A percentile compares a stretch with the other conserved stretches of the same genome.
Evolutionary conservation across 2,113 vertebrate species (phyloP).

Genomic region (Amphilophus citrinellus): DNA sequence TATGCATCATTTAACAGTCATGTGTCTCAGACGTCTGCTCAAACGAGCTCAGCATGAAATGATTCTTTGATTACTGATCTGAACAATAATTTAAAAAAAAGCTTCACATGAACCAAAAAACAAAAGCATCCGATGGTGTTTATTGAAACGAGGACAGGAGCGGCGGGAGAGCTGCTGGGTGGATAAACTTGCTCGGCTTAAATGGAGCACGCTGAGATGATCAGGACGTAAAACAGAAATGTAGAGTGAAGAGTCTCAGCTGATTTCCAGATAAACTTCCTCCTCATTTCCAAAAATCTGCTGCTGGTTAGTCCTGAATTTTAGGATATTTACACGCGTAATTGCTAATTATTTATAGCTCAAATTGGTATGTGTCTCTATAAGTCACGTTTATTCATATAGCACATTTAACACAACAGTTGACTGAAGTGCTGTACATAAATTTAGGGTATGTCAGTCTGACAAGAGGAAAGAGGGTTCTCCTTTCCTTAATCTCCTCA

Average conservation of each 20-base stretch:
- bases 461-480: too few relatives aligned
- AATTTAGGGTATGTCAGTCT: too few relatives aligned
- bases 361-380: too few relatives aligned
- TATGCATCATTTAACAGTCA: constrained; percentile 22
- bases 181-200: not conserved
- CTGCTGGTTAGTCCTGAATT: not conserved
- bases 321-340: not conserved
- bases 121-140: not conserved
- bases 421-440: too few relatives aligned
- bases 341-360: not conserved
- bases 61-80: not conserved
- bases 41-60: not conserved
- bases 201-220: not conserved
- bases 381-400: too few relatives aligned
- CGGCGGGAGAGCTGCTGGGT: not conserved
- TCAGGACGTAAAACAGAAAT: not conserved
- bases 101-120: not conserved
- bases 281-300: not conserved
- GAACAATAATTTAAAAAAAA: not conserved
- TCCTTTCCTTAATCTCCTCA: too few relatives aligned
- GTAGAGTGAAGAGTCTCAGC: not conserved
- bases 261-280: not conserved
- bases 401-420: too few relatives aligned
- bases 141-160: not conserved
- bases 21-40: not conserved